Evolutionary conservation across 2,888 invertebrate species (phyloP), one percentile per base, ranked within the genome.

Genomic region (Lochmaea crataegi): DNA sequence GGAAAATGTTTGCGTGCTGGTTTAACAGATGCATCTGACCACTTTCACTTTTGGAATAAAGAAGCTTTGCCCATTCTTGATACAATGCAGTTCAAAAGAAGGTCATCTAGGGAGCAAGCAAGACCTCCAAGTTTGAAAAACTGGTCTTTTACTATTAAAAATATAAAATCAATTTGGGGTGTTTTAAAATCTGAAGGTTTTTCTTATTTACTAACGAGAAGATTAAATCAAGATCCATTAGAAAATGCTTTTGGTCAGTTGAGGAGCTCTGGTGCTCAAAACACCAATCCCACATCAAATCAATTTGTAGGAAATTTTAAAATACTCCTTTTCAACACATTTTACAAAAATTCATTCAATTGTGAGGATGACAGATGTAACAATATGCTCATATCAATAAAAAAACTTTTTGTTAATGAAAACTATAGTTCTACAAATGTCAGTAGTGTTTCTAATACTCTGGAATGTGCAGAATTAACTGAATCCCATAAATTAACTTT

Each of bases 191-290:
- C n/a, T 12, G 45, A 63, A 48, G 42, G 61, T 48, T 69, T 61
- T 45, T 10, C 16, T 18, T 69, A 61, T 22, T 51, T 61, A 51
- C 48, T 48, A 42, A 63, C 64, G 2, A 45, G 72, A 45, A 22
- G 65, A 2, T 48, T 72, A 45, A 72, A 72, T 53, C 72, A 72
- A 41, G 68, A 68, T 42, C 68, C 68, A n/a, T 51, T 72, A 53
- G 72, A 72, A 72, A 72, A 67, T 72, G 32, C 32, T 32, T 32
- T 32, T 32, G 32, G 32, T 32, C 32, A 32, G 32, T 32, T 32
- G 5, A 60, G 61, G 42, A 64, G 53, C 12, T 51, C 56, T 61
- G 69, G 69, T 11, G 63, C 69, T 38, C 48, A 48, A 51, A 48
- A 69, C 60, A 64, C 56, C 11, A 71, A 71, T 65, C 71, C 71